Evolutionary conservation across 2,797 vertebrate species (phyloP).

Genomic region (Gallinago solitaria): DNA sequence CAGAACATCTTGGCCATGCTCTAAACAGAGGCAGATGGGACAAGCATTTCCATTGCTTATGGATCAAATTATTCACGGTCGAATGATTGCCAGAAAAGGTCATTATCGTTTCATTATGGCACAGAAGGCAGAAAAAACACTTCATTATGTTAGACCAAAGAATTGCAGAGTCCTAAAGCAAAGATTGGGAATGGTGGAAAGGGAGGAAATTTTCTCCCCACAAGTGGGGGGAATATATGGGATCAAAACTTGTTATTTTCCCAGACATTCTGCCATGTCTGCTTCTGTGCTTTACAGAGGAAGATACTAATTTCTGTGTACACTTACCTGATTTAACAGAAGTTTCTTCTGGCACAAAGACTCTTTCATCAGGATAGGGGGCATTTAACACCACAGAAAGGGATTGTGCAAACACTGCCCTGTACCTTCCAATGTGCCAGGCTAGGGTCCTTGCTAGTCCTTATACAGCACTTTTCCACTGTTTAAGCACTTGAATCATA

Average conservation of each 20-base stretch:
- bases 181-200: constrained; percentile 51
- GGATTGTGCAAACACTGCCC: background rate
- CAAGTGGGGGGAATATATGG: background rate
- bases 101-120: constrained; percentile 67
- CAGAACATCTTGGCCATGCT: constrained; percentile 61
- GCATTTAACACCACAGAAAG: background rate
- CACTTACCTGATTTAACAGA: background rate
- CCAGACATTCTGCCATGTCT: constrained; percentile 54
- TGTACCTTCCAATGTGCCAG: background rate
- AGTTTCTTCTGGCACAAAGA: background rate
- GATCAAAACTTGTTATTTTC: constrained; percentile 10
- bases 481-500: background rate
- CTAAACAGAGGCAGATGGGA: constrained; percentile 66
- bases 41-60: constrained; percentile 67
- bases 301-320: constrained; percentile 30
- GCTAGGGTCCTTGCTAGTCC: background rate
- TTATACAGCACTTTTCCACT: background rate
- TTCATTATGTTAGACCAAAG: constrained; percentile 66
- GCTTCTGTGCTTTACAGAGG: constrained; percentile 19
- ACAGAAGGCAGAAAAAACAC: constrained; percentile 70
- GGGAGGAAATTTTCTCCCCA: constrained; percentile 34
- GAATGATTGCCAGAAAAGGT: constrained; percentile 67
- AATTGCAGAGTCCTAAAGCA: constrained; percentile 68
- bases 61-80: constrained; percentile 69
- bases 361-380: background rate